phyloP scores from a whole-genome alignment of 1,140 invertebrate species.

The Meteorus sp. region DNA sequence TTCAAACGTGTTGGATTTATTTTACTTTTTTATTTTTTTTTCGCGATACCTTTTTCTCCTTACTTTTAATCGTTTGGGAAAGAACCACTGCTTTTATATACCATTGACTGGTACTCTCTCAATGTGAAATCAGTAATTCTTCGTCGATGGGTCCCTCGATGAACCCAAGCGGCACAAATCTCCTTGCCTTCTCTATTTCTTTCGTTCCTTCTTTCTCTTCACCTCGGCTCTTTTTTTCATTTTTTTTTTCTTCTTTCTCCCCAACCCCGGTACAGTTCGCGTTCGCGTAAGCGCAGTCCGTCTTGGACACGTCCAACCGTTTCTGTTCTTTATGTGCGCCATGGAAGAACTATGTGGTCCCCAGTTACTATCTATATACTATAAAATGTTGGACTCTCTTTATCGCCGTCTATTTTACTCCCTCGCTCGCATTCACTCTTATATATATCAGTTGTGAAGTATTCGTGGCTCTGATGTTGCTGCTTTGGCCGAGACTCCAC shows the following conservation, averaged over 20 bases:
- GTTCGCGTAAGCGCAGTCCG: slow-evolving; percentile 48
- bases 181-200: slow-evolving; percentile 22
- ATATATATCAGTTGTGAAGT: no score
- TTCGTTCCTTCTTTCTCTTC: neutral
- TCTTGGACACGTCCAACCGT: slow-evolving; percentile 49
- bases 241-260: slow-evolving; percentile 28
- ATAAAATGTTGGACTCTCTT: neutral
- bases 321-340: slow-evolving; percentile 49
- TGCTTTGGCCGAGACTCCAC: neutral
- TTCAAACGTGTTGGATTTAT: slow-evolving; percentile 37
- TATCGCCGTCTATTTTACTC: slow-evolving; percentile 9
- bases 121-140: slow-evolving; percentile 44
- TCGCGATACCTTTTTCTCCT: neutral
- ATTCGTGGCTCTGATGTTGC: no score
- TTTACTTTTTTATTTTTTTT: neutral
- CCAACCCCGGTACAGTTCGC: slow-evolving; percentile 36
- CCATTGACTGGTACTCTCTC: slow-evolving; percentile 31
- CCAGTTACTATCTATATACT: slow-evolving; percentile 33
- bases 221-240: slow-evolving; percentile 5
- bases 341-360: slow-evolving; percentile 43
- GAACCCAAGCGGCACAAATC: slow-evolving; percentile 43
- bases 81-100: slow-evolving; percentile 12
- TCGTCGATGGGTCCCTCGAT: slow-evolving; percentile 39
- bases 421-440: slow-evolving; percentile 19
- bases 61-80: slow-evolving; percentile 12